Percentiles rank a stretch among this genome's conserved stretches.
phyloP scores from a whole-genome alignment of 2,797 vertebrate genomes.

The Calcarius lapponicus region DNA sequence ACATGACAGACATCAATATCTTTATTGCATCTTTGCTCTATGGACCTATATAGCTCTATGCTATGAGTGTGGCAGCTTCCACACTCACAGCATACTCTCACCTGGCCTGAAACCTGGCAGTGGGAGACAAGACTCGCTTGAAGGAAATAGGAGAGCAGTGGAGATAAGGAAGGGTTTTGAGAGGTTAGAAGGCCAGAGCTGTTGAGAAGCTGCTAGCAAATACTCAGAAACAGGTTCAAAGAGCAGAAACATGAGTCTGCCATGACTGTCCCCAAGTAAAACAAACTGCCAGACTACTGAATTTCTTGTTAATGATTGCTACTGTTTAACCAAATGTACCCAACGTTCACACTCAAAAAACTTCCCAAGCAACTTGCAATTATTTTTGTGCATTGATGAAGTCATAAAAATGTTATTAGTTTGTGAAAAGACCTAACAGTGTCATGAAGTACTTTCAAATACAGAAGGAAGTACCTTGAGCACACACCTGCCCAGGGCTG shows the following conservation, averaged over 20 bases:
- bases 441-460: neutral
- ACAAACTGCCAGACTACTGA: neutral
- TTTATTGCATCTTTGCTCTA: neutral
- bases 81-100: neutral
- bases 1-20: neutral
- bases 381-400: neutral
- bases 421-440: neutral
- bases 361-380: neutral
- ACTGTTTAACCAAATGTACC: neutral
- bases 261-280: neutral
- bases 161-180: neutral
- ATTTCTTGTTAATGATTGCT: neutral
- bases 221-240: neutral
- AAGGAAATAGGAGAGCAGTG: neutral
- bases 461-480: neutral
- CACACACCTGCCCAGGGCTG: neutral
- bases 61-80: neutral
- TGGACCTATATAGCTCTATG: no score
- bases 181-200: neutral
- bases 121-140: neutral
- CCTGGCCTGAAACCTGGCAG: neutral
- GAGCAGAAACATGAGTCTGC: neutral
- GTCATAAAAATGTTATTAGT: neutral
- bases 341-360: neutral
- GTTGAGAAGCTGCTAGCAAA: neutral